phyloP scores from a whole-genome alignment of 2,113 vertebrate species.

The Rhineura floridana region DNA sequence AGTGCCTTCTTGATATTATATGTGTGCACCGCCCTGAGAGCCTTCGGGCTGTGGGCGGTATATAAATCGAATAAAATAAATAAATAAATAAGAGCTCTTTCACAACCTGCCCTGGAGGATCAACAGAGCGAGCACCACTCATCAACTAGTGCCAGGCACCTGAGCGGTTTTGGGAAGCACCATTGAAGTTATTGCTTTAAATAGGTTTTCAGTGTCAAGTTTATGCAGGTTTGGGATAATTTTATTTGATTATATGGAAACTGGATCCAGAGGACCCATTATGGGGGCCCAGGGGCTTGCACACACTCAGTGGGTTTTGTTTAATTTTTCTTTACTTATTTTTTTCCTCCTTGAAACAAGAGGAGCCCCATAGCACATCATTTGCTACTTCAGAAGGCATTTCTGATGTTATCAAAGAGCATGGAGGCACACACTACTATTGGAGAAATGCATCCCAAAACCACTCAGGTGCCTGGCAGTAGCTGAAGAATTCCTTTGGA shows the following conservation, averaged over 20 bases:
- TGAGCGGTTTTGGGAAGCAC: background rate
- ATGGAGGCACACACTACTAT: background rate
- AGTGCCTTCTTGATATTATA: too few species aligned
- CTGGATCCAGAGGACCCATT: background rate
- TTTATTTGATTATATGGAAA: background rate
- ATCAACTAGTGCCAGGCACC: too few species aligned
- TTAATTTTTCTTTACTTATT: too few species aligned
- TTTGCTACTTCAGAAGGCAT: background rate
- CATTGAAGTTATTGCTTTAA: background rate
- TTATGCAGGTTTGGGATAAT: background rate
- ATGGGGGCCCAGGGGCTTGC: background rate
- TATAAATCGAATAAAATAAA: too few species aligned
- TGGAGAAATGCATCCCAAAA: background rate
- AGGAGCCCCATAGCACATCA: background rate
- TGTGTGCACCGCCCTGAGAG: too few species aligned
- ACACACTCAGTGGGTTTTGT: background rate
- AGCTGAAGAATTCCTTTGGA: background rate
- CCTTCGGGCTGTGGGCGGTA: too few species aligned
- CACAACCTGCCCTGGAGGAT: too few species aligned
- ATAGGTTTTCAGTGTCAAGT: background rate
- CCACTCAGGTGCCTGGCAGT: background rate
- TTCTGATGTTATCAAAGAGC: background rate
- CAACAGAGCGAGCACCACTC: too few species aligned
- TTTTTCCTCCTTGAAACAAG: background rate
- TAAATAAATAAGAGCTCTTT: too few species aligned